Base-by-base conservation (phyloP, 2,888 invertebrate species). In the Eupithecia tripunctaria region DNA sequence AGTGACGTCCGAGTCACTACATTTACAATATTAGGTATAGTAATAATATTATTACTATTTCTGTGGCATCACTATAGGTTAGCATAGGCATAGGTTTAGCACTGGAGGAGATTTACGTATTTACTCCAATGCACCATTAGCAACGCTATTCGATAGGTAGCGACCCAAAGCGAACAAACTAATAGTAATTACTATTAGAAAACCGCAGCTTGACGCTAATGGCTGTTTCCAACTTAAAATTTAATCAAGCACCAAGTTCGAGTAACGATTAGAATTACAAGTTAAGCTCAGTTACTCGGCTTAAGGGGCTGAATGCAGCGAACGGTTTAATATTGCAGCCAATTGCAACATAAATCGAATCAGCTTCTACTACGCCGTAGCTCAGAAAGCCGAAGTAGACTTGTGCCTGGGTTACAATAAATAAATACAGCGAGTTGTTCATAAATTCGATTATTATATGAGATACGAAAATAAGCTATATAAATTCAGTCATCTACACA, bases 211-310 rank as follows among this genome's bases (percentile, higher is more conserved):
- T 71, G 69, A 74, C 71, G 71, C 62, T 69, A 71, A 74, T 74
- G 71, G 71, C 64, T 72, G 69, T 74, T 69, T 59, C 62, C 21
- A 72, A 75, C 67, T 70, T 72, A 72, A 75, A 74, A 68, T 72
- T 65, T 67, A 72, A 72, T 75, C 72, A 70, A 72, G 65, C 72
- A 65, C 64, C 67, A 72, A 75, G 72, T 75, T 75, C 70, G 67
- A 72, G 70, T 72, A 75, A 72, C 75, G 72, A 75, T 75, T 75
- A 75, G 70, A 75, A 76, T 76, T 71, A 73, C 75, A 73, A 76
- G 68, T 71, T 76, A 68, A 73, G 72, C 73, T 72, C 56, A 27
- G 70, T 68, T 75, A 69, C 71, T 62, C 65, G 73, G 70, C 67
- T 76, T 76, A 81, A 78, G 75, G 21, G 29, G 62, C 32, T 63